Evolutionary conservation across 1,140 invertebrate genomes (phyloP).

Genomic region (Diplogasteroides magnus): DNA sequence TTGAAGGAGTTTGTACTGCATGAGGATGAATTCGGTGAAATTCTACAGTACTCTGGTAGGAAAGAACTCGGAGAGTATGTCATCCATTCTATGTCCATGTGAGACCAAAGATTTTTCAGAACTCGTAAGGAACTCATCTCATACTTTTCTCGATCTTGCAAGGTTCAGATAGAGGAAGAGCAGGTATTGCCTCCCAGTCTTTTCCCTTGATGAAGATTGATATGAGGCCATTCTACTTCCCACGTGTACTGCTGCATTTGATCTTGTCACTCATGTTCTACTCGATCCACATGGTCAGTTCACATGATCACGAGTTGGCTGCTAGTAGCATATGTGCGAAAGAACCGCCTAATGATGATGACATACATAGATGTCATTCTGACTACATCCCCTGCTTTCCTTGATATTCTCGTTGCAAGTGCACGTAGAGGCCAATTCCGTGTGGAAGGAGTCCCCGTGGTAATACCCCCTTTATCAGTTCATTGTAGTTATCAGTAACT

Average conservation of each 20-base stretch:
- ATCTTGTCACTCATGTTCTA: neutral
- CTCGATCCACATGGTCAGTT: neutral
- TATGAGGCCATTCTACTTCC: neutral
- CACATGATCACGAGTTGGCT: too few relatives aligned
- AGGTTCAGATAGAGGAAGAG: too few relatives aligned
- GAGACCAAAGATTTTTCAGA: neutral
- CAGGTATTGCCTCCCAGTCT: too few relatives aligned
- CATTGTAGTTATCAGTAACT: too few relatives aligned
- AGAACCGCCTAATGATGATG: too few relatives aligned
- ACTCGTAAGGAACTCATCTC: neutral
- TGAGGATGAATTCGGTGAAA: neutral
- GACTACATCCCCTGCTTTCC: neutral
- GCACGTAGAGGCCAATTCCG: neutral
- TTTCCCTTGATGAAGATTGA: neutral
- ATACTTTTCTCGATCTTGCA: too few relatives aligned
- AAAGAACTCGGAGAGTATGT: neutral
- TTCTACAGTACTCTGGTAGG: neutral
- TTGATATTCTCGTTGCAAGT: neutral
- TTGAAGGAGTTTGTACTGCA: neutral
- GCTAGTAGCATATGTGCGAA: neutral
- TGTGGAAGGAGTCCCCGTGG: neutral
- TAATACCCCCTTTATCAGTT: neutral
- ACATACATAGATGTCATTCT: neutral
- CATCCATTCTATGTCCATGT: neutral
- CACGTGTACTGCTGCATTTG: neutral